Evolutionary conservation across 2,888 invertebrate genomes (phyloP).

Genomic region (Rhamnusium bicolor): DNA sequence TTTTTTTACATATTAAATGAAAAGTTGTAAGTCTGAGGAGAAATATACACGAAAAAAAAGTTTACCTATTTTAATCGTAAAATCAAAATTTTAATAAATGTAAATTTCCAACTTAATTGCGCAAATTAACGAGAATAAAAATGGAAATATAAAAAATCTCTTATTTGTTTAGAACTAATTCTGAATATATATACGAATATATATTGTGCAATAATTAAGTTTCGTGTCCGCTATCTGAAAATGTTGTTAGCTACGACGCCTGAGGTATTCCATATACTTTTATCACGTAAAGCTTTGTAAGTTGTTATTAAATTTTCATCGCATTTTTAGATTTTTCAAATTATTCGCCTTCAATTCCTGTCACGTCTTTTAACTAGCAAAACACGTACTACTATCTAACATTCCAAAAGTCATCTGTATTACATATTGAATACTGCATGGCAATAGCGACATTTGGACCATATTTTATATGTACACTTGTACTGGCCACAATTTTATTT

Average conservation of each 20-base stretch:
- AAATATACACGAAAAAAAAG: too few relatives aligned
- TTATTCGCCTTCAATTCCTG: conserved; percentile 19
- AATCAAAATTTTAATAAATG: too few relatives aligned
- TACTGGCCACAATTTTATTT: neutral
- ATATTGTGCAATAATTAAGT: neutral
- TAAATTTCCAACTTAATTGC: neutral
- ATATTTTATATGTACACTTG: neutral
- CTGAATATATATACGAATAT: neutral
- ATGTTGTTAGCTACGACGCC: neutral
- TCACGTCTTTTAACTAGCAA: conserved; percentile 23
- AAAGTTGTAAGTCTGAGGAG: too few relatives aligned
- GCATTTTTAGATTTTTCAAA: conserved; percentile 37
- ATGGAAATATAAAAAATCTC: neutral
- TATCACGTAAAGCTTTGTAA: conserved; percentile 25
- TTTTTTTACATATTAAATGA: too few relatives aligned
- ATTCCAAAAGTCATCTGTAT: conserved; percentile 18
- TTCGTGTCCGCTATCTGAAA: neutral
- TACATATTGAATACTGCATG: conserved; percentile 16
- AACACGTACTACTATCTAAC: conserved; percentile 24
- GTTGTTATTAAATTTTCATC: conserved; percentile 33
- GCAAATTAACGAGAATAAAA: neutral
- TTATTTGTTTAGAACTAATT: neutral
- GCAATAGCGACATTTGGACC: neutral
- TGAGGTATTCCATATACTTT: neutral
- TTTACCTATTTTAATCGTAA: too few relatives aligned